phyloP scores from a whole-genome alignment of 2,797 vertebrate species.

The Rhinichthys osculus region DNA sequence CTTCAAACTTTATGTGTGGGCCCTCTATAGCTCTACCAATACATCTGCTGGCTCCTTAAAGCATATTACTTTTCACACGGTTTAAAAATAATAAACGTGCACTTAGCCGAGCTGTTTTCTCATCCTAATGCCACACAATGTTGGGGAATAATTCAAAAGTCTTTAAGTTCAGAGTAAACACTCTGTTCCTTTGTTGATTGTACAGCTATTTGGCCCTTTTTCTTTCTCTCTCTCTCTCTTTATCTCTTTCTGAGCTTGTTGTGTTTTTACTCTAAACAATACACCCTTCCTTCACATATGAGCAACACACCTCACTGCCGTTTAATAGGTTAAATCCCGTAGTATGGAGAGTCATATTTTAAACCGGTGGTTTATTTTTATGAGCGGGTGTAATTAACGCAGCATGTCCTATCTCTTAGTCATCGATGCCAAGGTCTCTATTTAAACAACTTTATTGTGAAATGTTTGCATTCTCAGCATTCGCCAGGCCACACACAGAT shows the following conservation, averaged over 20 bases:
- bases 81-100: slow-evolving; percentile 83
- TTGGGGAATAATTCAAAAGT: slow-evolving; percentile 77
- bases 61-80: slow-evolving; percentile 80
- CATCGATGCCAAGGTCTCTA: slow-evolving; percentile 95
- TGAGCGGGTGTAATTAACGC: slow-evolving; percentile 96
- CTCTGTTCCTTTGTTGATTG: slow-evolving; percentile 80
- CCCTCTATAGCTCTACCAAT: slow-evolving; percentile 48
- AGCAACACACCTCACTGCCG: slow-evolving; percentile 89
- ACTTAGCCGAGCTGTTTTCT: slow-evolving; percentile 79
- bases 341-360: slow-evolving; percentile 81
- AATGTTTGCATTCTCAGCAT: slow-evolving; percentile 98
- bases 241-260: slow-evolving; percentile 57
- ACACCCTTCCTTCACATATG: slow-evolving; percentile 82
- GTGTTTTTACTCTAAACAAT: slow-evolving; percentile 70
- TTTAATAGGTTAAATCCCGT: slow-evolving; percentile 91
- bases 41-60: slow-evolving; percentile 74
- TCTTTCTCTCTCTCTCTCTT: slow-evolving; percentile 67
- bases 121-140: slow-evolving; percentile 73
- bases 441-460: slow-evolving; percentile 99
- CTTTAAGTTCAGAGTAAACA: slow-evolving; percentile 85
- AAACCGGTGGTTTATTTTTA: slow-evolving; percentile 97
- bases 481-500: slow-evolving; percentile 98
- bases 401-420: slow-evolving; percentile 95
- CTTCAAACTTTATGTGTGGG: slow-evolving; percentile 60
- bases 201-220: slow-evolving; percentile 70